Base-by-base conservation (phyloP, 2,113 vertebrate species). In the Carassius gibelio region DNA sequence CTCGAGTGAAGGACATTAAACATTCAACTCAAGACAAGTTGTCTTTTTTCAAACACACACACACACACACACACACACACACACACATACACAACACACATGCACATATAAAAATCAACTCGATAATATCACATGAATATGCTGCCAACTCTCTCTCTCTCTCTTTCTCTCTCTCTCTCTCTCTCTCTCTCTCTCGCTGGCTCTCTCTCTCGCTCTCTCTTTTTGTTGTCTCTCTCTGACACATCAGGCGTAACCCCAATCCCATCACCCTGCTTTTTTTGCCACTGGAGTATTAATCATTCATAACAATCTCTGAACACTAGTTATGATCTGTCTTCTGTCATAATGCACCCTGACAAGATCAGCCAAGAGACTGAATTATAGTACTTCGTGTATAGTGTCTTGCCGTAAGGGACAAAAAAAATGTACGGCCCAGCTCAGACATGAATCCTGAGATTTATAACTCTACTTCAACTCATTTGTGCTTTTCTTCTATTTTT, bases 301-400 rank as follows among this genome's bases (percentile, higher is more conserved):
- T 82, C 64, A 71, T 82, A 55, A 82, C 80, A 82, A 82, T 82
- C 64, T 55, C 26, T 82, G 48, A 82, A 71, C 80, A 82, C 57
- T 77, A 75, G 82, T 84, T 84, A 76, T 77, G 74, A 84, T 84
- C 59, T 77, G 59, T 84, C 83, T 66, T 84, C 57, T 75, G 72
- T 77, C 72, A 62, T 84, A 84, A 84, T 84, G 75, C 83, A 77
- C 61, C 38, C 72, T 77, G 83, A 84, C 72, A 84, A 76, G 83
- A 76, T 75, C 59, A 84, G 74, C 72, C 59, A 34, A 50, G 74
- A 77, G 75, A 76, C 72, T 66, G 68, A 76, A 84, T 84, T 84
- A 57, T 50, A 36, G 62, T 68, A 55, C 61, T 77, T 85, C 64
- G 17, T 55, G 45, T 82, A 55, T 36, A 82, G 80, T 21, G 64